These are phyloP conservation scores for Barypeithes pellucidus DNA, from an alignment of 2,888 invertebrate species.

Conservation along the genomic window DNA sequence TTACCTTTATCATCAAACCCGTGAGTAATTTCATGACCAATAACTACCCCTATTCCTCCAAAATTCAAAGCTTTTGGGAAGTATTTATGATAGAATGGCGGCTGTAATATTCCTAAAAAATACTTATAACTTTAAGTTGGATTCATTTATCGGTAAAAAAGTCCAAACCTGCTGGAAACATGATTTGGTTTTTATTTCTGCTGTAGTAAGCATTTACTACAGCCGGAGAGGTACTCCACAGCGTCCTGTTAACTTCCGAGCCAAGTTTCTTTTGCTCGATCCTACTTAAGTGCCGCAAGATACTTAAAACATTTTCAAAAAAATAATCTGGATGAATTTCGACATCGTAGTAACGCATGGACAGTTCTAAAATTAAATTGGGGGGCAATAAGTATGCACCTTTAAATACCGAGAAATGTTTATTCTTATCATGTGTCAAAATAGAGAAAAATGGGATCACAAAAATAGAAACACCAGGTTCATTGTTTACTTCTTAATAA, in stretches of 20 bases:
- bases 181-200: conserved; percentile 95
- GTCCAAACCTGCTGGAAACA: conserved; percentile 79
- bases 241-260: conserved; percentile 83
- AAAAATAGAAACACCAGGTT: too few species aligned
- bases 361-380: conserved; percentile 47
- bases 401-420: too few species aligned
- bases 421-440: background rate
- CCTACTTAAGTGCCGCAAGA: conserved; percentile 80
- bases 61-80: conserved; percentile 88
- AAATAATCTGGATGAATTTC: conserved; percentile 82
- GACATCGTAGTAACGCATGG: conserved; percentile 85
- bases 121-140: background rate
- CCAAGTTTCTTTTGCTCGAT: conserved; percentile 82
- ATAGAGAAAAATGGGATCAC: too few species aligned
- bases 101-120: conserved; percentile 92
- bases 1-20: conserved; percentile 89
- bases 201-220: conserved; percentile 97
- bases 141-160: background rate
- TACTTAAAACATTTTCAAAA: conserved; percentile 87
- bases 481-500: too few species aligned
- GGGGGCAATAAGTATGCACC: too few species aligned
- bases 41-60: conserved; percentile 93
- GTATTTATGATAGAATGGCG: conserved; percentile 92
- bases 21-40: conserved; percentile 94
- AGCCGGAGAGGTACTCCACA: conserved; percentile 90